Evolutionary conservation across 2,797 vertebrate species (phyloP).

Genomic region (Sebastiscus tertius): DNA sequence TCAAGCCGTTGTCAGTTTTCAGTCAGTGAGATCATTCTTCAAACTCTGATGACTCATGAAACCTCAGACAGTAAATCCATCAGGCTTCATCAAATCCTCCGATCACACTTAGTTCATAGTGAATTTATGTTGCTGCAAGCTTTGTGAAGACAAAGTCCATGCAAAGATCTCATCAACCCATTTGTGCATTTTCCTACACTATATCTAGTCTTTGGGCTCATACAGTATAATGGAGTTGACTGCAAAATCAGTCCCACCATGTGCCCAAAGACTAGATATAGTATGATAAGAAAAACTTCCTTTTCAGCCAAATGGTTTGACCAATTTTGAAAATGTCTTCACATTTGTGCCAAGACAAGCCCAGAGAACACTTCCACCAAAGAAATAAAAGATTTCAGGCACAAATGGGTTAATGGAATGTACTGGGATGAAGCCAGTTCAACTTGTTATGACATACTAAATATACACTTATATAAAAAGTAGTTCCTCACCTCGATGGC

Average conservation of each 20-base stretch:
- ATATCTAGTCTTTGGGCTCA: too few relatives aligned
- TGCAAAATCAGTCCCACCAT: too few relatives aligned
- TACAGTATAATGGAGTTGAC: too few relatives aligned
- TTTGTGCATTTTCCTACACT: too few relatives aligned
- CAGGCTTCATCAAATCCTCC: background rate
- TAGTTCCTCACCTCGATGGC: conserved; percentile 79
- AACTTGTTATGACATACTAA: too few relatives aligned
- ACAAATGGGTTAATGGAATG: background rate
- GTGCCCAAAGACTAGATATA: too few relatives aligned
- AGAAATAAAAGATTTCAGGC: too few relatives aligned
- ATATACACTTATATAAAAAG: background rate
- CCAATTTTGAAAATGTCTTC: too few relatives aligned
- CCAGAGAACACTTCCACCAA: too few relatives aligned
- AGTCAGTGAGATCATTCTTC: background rate
- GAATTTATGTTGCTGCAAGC: accelerated
- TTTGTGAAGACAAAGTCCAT: background rate
- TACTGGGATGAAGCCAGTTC: background rate
- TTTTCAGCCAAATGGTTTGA: too few relatives aligned
- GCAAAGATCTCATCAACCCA: background rate
- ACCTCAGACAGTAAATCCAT: background rate
- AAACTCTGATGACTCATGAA: background rate
- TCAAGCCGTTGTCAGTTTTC: background rate
- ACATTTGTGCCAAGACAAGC: too few relatives aligned
- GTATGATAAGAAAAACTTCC: too few relatives aligned
- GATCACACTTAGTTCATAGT: background rate